Evolutionary conservation across 2,113 vertebrate species (phyloP).

Genomic region (Pseudorectes ferrugineus): DNA sequence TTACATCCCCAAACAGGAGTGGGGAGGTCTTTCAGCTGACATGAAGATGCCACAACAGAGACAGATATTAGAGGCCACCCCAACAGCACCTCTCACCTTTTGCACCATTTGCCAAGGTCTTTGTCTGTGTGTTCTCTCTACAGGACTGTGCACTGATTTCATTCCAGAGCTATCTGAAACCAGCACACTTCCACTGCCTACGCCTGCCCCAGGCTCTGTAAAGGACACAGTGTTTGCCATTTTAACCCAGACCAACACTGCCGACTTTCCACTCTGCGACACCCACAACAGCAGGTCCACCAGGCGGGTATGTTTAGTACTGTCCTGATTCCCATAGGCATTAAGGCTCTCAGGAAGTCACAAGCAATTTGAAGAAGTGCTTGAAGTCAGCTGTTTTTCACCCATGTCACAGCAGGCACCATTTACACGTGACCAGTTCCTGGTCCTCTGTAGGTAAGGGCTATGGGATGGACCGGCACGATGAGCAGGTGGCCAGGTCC

Average conservation of each 20-base stretch:
- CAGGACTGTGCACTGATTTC: neutral
- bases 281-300: neutral
- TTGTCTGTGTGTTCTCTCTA: neutral
- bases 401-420: neutral
- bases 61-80: neutral
- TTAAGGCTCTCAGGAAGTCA: neutral
- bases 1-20: neutral
- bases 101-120: neutral
- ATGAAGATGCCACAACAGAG: neutral
- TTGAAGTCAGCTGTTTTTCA: neutral
- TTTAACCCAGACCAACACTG: neutral
- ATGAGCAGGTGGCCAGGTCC: neutral
- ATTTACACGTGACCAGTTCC: neutral
- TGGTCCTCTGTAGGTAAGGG: neutral
- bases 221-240: neutral
- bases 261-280: neutral
- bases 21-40: neutral
- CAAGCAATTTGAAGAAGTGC: neutral
- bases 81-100: neutral
- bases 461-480: accelerated
- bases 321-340: neutral
- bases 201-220: neutral
- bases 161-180: neutral
- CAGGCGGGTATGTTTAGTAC: neutral
- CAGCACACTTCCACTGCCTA: neutral